phyloP scores from a whole-genome alignment of 1,140 invertebrate genomes.

The Heterodera carotae region DNA sequence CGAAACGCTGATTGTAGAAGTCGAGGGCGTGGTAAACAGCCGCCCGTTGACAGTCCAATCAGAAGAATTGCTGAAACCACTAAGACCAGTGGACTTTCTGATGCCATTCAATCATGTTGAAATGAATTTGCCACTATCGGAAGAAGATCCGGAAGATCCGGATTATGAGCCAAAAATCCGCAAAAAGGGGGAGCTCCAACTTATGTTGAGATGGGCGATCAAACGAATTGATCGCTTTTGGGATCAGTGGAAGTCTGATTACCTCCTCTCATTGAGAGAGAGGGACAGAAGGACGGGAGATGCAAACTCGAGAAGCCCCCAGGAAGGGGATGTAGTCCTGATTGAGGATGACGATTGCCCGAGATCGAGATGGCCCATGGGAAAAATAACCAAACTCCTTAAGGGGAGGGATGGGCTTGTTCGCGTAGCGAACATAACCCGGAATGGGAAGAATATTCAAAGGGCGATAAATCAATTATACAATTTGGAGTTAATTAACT shows the following conservation, averaged over 20 bases:
- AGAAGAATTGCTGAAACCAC: not conserved
- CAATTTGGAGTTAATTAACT: not conserved
- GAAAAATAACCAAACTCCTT: not conserved
- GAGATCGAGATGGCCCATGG: not conserved
- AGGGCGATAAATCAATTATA: not conserved
- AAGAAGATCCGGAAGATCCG: not conserved
- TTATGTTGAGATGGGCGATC: not conserved
- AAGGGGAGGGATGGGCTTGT: not conserved
- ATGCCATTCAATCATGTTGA: not conserved
- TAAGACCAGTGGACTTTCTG: not conserved
- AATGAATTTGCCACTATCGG: not conserved
- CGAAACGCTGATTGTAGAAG: not conserved
- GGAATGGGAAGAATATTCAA: not conserved
- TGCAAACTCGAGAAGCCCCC: not conserved
- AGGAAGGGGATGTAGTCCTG: not conserved
- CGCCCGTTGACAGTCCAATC: slow-evolving; percentile 5
- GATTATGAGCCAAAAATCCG: not conserved
- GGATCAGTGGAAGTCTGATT: not conserved
- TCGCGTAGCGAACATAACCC: not conserved
- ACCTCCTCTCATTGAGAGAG: not conserved
- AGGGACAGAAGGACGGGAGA: not conserved
- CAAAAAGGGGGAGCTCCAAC: not conserved
- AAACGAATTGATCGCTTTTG: not conserved
- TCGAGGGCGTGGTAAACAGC: not conserved
- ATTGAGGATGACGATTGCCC: not conserved